Evolutionary conservation across 2,888 invertebrate species (phyloP).

Genomic region (Dryococelus australis): DNA sequence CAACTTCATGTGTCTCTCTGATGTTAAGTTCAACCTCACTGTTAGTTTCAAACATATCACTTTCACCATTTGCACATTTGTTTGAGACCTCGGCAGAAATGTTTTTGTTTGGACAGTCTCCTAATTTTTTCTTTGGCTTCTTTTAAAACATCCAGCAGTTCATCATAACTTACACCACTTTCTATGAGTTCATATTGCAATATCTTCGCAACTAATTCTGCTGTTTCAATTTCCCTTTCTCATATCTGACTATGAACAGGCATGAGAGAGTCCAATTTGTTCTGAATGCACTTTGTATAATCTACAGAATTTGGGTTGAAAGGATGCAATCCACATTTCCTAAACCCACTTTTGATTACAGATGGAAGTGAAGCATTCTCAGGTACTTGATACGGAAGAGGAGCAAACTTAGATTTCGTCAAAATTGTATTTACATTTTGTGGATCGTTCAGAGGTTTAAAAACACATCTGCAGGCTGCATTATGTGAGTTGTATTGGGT

Average conservation of each 20-base stretch:
- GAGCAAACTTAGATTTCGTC: too few species aligned
- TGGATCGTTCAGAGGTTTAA: slow-evolving; percentile 40
- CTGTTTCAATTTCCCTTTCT: not conserved
- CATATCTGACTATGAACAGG: not conserved
- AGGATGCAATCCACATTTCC: slow-evolving; percentile 49
- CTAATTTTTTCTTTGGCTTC: too few species aligned
- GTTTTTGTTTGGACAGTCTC: too few species aligned
- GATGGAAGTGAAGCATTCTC: not conserved
- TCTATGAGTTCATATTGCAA: not conserved
- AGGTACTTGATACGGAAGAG: too few species aligned
- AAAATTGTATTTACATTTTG: too few species aligned
- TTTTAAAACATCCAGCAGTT: not conserved
- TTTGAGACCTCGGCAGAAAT: too few species aligned
- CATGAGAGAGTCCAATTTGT: slow-evolving; percentile 39
- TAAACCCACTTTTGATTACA: slow-evolving; percentile 45
- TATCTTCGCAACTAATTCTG: not conserved
- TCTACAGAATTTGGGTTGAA: slow-evolving; percentile 46
- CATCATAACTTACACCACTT: slow-evolving; percentile 3
- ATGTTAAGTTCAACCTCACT: too few species aligned
- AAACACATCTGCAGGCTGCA: slow-evolving; percentile 19
- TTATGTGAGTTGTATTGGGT: slow-evolving; percentile 50
- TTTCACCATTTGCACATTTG: too few species aligned
- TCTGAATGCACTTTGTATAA: slow-evolving; percentile 48
- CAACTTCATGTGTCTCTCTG: too few species aligned
- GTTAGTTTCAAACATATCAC: too few species aligned